A percentile compares a stretch with the other conserved stretches of the same genome.
These are phyloP conservation scores for Zygothrica quintamaculata DNA, from an alignment of 2,888 invertebrate genomes.

Conservation along the genomic window DNA sequence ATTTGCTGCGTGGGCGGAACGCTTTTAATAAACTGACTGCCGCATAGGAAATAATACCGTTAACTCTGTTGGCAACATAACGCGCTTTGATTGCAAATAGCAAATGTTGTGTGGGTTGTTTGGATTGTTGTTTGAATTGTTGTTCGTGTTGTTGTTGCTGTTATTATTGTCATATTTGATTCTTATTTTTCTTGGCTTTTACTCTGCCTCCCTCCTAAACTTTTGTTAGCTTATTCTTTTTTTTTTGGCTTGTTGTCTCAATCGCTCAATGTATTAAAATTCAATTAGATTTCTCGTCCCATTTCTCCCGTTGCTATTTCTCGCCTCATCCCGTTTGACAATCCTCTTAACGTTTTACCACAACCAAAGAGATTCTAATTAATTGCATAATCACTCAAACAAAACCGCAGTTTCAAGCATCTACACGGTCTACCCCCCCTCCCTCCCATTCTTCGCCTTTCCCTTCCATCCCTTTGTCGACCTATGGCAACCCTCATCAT, in stretches of 20 bases:
- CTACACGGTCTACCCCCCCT: neutral
- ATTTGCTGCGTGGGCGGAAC: constrained; percentile 36
- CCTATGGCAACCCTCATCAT: no score
- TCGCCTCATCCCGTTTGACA: constrained; percentile 12
- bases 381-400: constrained; percentile 77
- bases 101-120: constrained; percentile 8
- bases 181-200: constrained; percentile 4
- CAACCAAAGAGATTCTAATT: constrained; percentile 70
- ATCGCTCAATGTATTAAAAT: constrained; percentile 48
- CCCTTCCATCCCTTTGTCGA: neutral
- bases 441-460: neutral
- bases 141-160: constrained; percentile 4
- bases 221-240: no score
- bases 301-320: neutral
- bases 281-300: constrained; percentile 52
- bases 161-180: no score
- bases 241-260: neutral
- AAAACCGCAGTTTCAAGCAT: constrained; percentile 55
- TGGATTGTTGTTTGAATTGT: constrained; percentile 8
- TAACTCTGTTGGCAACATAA: constrained; percentile 48
- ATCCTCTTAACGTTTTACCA: constrained; percentile 54
- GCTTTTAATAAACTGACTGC: constrained; percentile 68
- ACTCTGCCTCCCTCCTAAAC: neutral
- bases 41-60: constrained; percentile 65
- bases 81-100: constrained; percentile 52